Conservation (phyloP, 2,888 invertebrate genomes). For the Boloria selene region DNA sequence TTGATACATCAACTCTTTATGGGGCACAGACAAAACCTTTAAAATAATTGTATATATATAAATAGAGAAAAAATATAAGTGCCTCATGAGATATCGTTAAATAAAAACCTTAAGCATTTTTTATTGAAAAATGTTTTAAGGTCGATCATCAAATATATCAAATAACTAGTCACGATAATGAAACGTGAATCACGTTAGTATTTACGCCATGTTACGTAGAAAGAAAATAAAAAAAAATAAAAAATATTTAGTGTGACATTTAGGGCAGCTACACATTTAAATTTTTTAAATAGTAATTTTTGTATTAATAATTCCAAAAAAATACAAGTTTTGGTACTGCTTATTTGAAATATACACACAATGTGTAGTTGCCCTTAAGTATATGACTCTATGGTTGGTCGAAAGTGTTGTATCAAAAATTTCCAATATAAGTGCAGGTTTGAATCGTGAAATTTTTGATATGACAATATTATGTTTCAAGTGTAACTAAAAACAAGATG, state of each 20-base stretch:
- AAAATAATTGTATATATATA: constrained; percentile 28
- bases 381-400: no score
- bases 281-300: background rate
- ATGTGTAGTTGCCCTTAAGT: no score
- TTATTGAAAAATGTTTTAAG: constrained; percentile 54
- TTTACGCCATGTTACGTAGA: constrained; percentile 52
- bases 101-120: constrained; percentile 58
- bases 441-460: constrained; percentile 1
- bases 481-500: constrained; percentile 47
- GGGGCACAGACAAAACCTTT: background rate
- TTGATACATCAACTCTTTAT: constrained; percentile 3
- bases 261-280: background rate
- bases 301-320: background rate
- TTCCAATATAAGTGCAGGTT: background rate
- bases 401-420: background rate
- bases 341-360: background rate
- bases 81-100: constrained; percentile 47
- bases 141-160: constrained; percentile 46
- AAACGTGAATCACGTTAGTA: constrained; percentile 49
- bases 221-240: background rate
- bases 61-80: constrained; percentile 31
- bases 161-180: constrained; percentile 65
- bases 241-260: background rate
- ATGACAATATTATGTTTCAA: constrained; percentile 48
- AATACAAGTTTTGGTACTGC: background rate